Percentiles rank a stretch among this genome's conserved stretches.
phyloP scores from a whole-genome alignment of 2,797 vertebrate species.

The Melanotaenia pygmaea region DNA sequence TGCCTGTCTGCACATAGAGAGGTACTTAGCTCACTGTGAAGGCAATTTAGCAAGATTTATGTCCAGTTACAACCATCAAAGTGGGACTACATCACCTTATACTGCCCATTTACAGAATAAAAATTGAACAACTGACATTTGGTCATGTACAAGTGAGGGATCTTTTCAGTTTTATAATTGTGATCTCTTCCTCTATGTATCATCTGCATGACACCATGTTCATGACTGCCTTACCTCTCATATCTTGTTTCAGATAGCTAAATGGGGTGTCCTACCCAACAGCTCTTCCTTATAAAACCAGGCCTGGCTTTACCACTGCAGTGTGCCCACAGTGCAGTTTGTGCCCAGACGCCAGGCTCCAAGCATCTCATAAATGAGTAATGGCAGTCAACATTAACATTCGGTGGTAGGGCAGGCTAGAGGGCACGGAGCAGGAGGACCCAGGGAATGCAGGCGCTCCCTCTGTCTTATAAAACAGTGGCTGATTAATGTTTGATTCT shows the following conservation, averaged over 20 bases:
- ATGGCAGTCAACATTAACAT: constrained; percentile 79
- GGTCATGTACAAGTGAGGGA: constrained; percentile 38
- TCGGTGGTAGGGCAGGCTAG: constrained; percentile 68
- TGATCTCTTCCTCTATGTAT: constrained; percentile 22
- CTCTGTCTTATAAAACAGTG: constrained; percentile 76
- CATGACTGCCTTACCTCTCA: background rate
- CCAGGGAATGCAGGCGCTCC: constrained; percentile 55
- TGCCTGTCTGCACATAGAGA: constrained; percentile 61
- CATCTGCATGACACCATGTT: constrained; percentile 18
- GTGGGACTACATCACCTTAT: constrained; percentile 61
- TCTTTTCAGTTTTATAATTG: constrained; percentile 35
- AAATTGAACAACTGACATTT: constrained; percentile 55
- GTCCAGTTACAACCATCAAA: constrained; percentile 59
- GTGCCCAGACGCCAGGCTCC: constrained; percentile 48
- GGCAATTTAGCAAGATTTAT: constrained; percentile 70
- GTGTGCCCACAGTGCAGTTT: constrained; percentile 36
- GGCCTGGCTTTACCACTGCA: constrained; percentile 35
- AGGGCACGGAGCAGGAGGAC: constrained; percentile 58
- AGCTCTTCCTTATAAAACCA: constrained; percentile 18
- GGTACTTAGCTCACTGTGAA: constrained; percentile 65
- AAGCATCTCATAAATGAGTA: constrained; percentile 78
- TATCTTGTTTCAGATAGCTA: constrained; percentile 8
- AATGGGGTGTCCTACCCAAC: constrained; percentile 13
- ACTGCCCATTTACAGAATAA: constrained; percentile 51
- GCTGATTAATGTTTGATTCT: constrained; percentile 82